These are phyloP conservation scores for Eugnorisma glareosa DNA, from an alignment of 2,888 invertebrate species.

Conservation along the genomic window DNA sequence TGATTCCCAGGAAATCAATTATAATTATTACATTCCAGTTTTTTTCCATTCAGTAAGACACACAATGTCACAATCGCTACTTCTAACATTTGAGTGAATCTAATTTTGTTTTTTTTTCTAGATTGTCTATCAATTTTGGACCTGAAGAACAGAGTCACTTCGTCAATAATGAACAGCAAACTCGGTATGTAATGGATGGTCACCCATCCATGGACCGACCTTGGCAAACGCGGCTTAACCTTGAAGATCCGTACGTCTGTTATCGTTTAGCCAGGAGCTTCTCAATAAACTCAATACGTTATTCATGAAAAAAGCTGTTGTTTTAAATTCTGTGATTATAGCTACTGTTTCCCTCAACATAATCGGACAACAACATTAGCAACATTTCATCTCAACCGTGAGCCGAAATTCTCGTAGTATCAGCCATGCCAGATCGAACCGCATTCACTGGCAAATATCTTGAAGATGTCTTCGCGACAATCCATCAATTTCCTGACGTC, in stretches of 20 bases:
- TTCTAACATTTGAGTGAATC: background rate
- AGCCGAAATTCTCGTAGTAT: slow-evolving; percentile 29
- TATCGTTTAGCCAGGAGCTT: background rate
- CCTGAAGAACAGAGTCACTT: background rate
- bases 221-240: background rate
- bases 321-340: background rate
- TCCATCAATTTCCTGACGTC: slow-evolving; percentile 73
- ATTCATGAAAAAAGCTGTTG: background rate
- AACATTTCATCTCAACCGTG: slow-evolving; percentile 12
- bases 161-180: background rate
- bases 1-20: too few species aligned
- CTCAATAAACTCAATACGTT: background rate
- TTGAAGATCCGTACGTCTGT: background rate
- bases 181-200: background rate
- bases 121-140: background rate
- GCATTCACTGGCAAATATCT: slow-evolving; percentile 63
- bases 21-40: background rate
- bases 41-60: background rate
- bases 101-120: background rate
- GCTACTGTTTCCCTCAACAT: background rate
- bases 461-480: slow-evolving; percentile 60
- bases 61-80: background rate
- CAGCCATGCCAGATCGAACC: slow-evolving; percentile 36
- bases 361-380: slow-evolving; percentile 2
- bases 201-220: background rate